A percentile compares a stretch with the other conserved stretches of the same genome.
phyloP scores from a whole-genome alignment of 2,797 vertebrate species.

The Amniataba percoides region DNA sequence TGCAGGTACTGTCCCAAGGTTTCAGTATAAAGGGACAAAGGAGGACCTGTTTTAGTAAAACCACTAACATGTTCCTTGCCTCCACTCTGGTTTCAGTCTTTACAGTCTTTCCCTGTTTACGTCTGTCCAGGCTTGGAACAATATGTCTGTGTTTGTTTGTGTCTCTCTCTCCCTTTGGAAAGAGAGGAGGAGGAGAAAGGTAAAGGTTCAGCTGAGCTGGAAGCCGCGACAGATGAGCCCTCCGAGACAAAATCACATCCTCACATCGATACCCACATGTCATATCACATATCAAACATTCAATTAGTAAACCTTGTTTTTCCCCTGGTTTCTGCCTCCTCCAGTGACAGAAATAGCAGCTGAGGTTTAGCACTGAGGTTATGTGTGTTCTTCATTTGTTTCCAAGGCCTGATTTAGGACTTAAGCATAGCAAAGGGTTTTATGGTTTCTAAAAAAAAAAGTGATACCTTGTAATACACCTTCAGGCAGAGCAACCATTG shows the following conservation, averaged over 20 bases:
- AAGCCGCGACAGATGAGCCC: conserved; percentile 1
- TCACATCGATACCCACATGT: not conserved
- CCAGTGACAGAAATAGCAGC: conserved; percentile 62
- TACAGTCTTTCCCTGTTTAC: conserved; percentile 23
- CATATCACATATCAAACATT: conserved; percentile 7
- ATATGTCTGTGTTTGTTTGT: conserved; percentile 17
- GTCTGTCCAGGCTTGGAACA: conserved; percentile 9
- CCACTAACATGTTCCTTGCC: conserved; percentile 8
- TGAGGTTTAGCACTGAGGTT: conserved; percentile 33
- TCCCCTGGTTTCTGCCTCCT: conserved; percentile 13
- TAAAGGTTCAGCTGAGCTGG: not conserved
- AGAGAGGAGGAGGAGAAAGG: not conserved
- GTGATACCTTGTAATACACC: conserved; percentile 62
- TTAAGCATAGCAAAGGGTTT: conserved; percentile 71
- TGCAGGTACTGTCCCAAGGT: not conserved
- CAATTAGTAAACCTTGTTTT: conserved; percentile 1
- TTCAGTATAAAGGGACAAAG: not conserved
- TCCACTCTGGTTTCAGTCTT: conserved; percentile 23
- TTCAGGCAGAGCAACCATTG: conserved; percentile 71
- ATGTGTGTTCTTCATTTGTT: conserved; percentile 53
- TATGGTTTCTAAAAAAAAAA: conserved; percentile 65
- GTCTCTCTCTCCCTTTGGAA: not conserved
- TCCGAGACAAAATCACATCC: conserved; percentile 2
- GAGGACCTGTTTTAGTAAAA: conserved; percentile 3
- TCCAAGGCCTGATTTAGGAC: conserved; percentile 54